Percentiles rank a stretch among this genome's conserved stretches.
Evolutionary conservation across 1,140 invertebrate species (phyloP).

Genomic region (Drosophila jambulina): DNA sequence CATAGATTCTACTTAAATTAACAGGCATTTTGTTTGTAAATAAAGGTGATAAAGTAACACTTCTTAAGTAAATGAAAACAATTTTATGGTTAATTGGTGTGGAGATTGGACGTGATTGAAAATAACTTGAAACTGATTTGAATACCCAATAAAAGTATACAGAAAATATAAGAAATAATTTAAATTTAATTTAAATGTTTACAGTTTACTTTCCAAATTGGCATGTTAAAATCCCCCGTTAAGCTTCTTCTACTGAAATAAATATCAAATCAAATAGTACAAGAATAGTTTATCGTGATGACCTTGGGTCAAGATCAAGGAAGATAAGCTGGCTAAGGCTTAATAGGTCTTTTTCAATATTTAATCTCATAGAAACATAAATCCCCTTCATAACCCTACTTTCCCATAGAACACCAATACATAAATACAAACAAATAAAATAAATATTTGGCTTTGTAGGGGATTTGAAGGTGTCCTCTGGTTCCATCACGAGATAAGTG

Average conservation of each 20-base stretch:
- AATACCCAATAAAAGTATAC: background rate
- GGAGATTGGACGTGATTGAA: background rate
- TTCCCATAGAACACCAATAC: background rate
- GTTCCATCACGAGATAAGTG: constrained; percentile 28
- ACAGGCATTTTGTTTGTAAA: background rate
- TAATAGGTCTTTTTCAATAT: background rate
- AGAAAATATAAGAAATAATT: background rate
- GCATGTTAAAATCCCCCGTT: background rate
- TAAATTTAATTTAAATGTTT: background rate
- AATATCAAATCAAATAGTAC: background rate
- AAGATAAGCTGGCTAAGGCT: background rate
- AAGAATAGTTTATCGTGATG: background rate
- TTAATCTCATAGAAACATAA: background rate
- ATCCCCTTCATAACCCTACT: background rate
- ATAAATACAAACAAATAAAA: background rate
- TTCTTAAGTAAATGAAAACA: no score
- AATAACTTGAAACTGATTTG: background rate
- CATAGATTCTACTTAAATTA: constrained; percentile 10
- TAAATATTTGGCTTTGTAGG: constrained; percentile 14
- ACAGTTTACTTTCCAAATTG: background rate
- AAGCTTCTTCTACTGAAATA: background rate
- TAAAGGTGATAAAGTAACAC: background rate
- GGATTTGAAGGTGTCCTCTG: constrained; percentile 6
- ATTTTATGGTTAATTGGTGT: background rate
- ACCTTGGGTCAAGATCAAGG: background rate